phyloP scores from a whole-genome alignment of 1,140 invertebrate genomes.

The Solenopsis fugax region DNA sequence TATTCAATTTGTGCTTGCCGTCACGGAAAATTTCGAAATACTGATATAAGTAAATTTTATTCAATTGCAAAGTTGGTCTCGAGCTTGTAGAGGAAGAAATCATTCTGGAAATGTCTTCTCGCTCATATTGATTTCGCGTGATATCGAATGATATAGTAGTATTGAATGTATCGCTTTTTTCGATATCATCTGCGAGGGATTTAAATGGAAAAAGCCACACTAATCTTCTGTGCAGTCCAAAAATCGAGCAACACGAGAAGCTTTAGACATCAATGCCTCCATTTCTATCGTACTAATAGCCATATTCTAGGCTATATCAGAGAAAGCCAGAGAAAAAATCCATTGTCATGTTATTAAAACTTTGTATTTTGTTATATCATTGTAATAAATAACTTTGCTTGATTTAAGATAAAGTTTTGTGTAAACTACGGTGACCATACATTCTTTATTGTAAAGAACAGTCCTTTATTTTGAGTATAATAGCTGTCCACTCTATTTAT shows the following conservation, averaged over 20 bases:
- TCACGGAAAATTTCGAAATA: slow-evolving; percentile 20
- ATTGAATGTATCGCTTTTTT: slow-evolving; percentile 25
- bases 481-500: no score
- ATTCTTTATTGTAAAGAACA: no score
- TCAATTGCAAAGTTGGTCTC: not conserved
- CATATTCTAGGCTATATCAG: not conserved
- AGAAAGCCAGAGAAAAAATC: not conserved
- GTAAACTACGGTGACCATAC: not conserved
- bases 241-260: slow-evolving; percentile 5
- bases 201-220: not conserved
- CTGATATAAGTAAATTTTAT: slow-evolving; percentile 33
- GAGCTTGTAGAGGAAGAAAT: not conserved
- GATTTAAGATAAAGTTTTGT: not conserved
- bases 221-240: not conserved
- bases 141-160: slow-evolving; percentile 8
- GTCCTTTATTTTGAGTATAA: no score
- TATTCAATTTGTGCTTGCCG: slow-evolving; percentile 3
- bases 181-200: slow-evolving; percentile 10
- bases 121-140: slow-evolving; percentile 25
- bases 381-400: no score
- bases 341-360: not conserved
- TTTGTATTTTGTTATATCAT: not conserved
- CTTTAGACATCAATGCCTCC: not conserved
- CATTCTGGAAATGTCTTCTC: not conserved
- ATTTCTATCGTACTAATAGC: not conserved